Percentiles rank a stretch among this genome's conserved stretches.
Conservation (phyloP, 2,113 vertebrate species). For the Oceanodroma tethys region DNA sequence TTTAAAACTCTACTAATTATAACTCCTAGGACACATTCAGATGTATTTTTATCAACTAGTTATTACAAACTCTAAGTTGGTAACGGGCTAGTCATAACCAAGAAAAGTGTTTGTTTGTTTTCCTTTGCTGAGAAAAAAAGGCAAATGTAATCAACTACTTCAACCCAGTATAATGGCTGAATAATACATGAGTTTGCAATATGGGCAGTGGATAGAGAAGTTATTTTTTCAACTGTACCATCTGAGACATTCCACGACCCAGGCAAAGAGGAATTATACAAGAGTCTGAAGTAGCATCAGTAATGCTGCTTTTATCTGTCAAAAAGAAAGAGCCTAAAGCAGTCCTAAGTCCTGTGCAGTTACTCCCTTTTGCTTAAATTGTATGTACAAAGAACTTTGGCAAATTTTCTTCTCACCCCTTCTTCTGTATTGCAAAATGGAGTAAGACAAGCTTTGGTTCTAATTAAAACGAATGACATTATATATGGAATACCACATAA, state of each 20-base stretch:
- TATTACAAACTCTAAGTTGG: not conserved
- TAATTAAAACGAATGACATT: not conserved
- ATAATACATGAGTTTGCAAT: not conserved
- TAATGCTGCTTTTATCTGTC: not conserved
- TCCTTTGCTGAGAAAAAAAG: not conserved
- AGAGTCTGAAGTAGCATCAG: not conserved
- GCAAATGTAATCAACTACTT: not conserved
- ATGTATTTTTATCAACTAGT: not conserved
- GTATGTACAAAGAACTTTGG: not conserved
- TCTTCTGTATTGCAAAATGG: not conserved
- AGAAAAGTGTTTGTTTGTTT: not conserved
- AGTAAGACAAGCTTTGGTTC: not conserved
- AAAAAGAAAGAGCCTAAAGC: not conserved
- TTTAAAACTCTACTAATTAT: not conserved
- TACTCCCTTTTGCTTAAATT: not conserved
- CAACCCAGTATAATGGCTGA: not conserved
- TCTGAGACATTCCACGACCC: not conserved
- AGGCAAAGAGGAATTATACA: not conserved
- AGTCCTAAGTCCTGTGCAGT: not conserved
- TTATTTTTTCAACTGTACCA: not conserved
- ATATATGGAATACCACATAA: not conserved
- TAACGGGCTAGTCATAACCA: not conserved
- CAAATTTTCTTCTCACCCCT: not conserved
- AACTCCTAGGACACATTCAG: not conserved
- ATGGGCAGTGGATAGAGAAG: not conserved